These are phyloP conservation scores for Pycnonotus jocosus DNA, from an alignment of 2,113 vertebrate species.

Conservation along the genomic window DNA sequence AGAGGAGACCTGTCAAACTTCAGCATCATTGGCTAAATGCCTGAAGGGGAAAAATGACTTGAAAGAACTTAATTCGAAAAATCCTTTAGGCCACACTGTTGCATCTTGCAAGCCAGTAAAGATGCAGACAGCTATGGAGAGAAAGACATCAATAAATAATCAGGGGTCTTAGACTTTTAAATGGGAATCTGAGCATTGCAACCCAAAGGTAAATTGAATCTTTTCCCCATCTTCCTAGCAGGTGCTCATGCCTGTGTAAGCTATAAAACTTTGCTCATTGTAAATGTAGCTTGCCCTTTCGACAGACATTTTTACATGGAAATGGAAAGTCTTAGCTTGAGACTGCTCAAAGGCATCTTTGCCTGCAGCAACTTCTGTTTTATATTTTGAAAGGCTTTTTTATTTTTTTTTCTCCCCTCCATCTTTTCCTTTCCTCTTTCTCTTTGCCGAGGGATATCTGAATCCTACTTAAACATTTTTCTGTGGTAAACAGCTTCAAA, in stretches of 20 bases:
- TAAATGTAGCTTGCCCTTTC: slow-evolving; percentile 63
- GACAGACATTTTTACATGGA: slow-evolving; percentile 68
- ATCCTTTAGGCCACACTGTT: slow-evolving; percentile 81
- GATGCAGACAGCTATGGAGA: slow-evolving; percentile 81
- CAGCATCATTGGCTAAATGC: slow-evolving; percentile 48
- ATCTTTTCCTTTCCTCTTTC: neutral
- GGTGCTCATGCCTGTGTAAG: slow-evolving; percentile 47
- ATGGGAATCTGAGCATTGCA: slow-evolving; percentile 87
- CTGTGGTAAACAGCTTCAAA: slow-evolving; percentile 15
- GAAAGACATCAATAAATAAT: slow-evolving; percentile 98
- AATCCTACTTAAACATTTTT: slow-evolving; percentile 50
- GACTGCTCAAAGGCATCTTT: slow-evolving; percentile 34
- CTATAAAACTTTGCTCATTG: slow-evolving; percentile 57
- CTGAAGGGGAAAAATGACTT: slow-evolving; percentile 71
- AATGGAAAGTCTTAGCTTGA: slow-evolving; percentile 65
- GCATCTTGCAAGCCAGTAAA: slow-evolving; percentile 69
- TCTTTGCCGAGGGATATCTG: slow-evolving; percentile 32
- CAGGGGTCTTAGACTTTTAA: slow-evolving; percentile 91
- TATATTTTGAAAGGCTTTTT: slow-evolving; percentile 9
- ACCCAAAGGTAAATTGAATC: slow-evolving; percentile 86
- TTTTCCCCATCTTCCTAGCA: slow-evolving; percentile 60
- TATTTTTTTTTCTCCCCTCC: neutral
- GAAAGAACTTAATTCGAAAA: slow-evolving; percentile 86
- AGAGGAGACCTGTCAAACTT: slow-evolving; percentile 33
- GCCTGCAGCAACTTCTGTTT: slow-evolving; percentile 46